These are phyloP conservation scores for Teleogryllus occipitalis DNA, from an alignment of 1,140 invertebrate genomes.

Conservation along the genomic window DNA sequence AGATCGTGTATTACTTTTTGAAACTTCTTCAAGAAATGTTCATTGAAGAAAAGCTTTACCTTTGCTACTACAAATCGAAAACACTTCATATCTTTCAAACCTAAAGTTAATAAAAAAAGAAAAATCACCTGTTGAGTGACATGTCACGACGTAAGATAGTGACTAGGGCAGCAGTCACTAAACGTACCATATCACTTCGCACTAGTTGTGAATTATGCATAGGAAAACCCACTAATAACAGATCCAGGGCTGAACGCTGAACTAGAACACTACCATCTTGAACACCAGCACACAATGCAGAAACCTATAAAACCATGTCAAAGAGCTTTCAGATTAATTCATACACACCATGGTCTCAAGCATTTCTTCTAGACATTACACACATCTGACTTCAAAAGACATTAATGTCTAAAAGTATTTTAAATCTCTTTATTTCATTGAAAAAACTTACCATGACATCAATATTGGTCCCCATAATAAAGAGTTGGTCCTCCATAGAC, in stretches of 20 bases:
- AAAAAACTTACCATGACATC: slow-evolving; percentile 62
- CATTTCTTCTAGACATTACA: too few relatives aligned
- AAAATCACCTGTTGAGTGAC: slow-evolving; percentile 69
- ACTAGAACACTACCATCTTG: slow-evolving; percentile 77
- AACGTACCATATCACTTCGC: slow-evolving; percentile 61
- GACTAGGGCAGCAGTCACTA: slow-evolving; percentile 71
- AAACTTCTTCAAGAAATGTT: background rate
- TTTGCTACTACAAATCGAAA: background rate
- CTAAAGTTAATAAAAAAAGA: background rate
- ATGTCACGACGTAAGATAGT: slow-evolving; percentile 84
- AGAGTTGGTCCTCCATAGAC: slow-evolving; percentile 74
- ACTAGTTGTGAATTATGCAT: slow-evolving; percentile 73
- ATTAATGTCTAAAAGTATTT: background rate
- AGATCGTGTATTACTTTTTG: too few relatives aligned
- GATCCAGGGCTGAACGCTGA: slow-evolving; percentile 78
- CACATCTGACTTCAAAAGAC: background rate
- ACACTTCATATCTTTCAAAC: background rate
- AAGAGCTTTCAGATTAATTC: background rate
- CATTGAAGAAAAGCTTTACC: background rate
- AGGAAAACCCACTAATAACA: slow-evolving; percentile 76
- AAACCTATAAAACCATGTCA: slow-evolving; percentile 39
- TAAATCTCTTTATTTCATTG: background rate
- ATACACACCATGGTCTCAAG: background rate
- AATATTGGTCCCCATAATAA: slow-evolving; percentile 78
- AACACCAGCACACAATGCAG: slow-evolving; percentile 61